Percentiles rank a stretch among this genome's conserved stretches.
Evolutionary conservation across 2,797 vertebrate species (phyloP).

Genomic region (Sebastes diaconus): DNA sequence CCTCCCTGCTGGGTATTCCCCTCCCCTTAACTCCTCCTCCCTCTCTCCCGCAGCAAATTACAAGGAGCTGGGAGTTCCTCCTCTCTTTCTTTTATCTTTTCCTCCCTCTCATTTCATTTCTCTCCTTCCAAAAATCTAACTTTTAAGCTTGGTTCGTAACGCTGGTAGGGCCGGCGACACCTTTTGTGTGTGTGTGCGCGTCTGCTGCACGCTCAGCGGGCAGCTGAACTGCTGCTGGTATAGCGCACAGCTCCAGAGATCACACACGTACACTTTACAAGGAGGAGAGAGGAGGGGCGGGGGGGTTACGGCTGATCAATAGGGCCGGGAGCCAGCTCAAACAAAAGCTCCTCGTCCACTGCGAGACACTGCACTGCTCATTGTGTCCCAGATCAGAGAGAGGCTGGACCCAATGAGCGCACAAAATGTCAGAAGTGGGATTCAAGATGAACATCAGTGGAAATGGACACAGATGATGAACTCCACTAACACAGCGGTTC

Average conservation of each 20-base stretch:
- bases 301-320: slow-evolving; percentile 69
- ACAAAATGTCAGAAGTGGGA: slow-evolving; percentile 32
- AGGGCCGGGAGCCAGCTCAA: slow-evolving; percentile 54
- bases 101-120: background rate
- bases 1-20: slow-evolving; percentile 77
- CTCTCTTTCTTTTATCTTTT: slow-evolving; percentile 46
- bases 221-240: slow-evolving; percentile 52
- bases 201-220: slow-evolving; percentile 52
- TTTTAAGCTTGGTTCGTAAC: background rate
- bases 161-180: background rate
- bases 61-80: slow-evolving; percentile 75
- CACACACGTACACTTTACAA: slow-evolving; percentile 59
- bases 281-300: background rate
- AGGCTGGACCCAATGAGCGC: slow-evolving; percentile 13
- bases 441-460: background rate
- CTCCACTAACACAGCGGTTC: background rate
- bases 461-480: background rate
- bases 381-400: slow-evolving; percentile 67
- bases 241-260: slow-evolving; percentile 64
- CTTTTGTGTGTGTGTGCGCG: slow-evolving; percentile 30
- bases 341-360: slow-evolving; percentile 71
- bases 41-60: slow-evolving; percentile 74
- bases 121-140: slow-evolving; percentile 3
- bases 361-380: slow-evolving; percentile 48
- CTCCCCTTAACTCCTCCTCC: slow-evolving; percentile 78